phyloP scores from a whole-genome alignment of 1,140 invertebrate species.

The Luehdorfia chinensis region DNA sequence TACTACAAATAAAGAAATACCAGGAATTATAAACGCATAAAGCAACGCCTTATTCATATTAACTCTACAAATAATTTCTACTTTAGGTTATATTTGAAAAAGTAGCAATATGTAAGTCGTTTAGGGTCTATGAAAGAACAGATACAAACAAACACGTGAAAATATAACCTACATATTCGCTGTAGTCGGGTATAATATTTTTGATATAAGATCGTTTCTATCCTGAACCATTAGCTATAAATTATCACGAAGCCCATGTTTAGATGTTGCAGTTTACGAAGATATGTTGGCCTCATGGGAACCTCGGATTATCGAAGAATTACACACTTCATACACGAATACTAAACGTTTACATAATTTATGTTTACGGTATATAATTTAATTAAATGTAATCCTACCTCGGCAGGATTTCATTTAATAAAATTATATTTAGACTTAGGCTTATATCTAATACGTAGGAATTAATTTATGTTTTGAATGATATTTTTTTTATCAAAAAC shows the following conservation, averaged over 20 bases:
- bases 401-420: constrained; percentile 4
- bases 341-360: constrained; percentile 14
- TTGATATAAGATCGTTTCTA: constrained; percentile 9
- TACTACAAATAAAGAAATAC: too few species aligned
- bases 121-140: too few species aligned
- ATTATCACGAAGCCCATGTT: constrained; percentile 70
- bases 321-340: constrained; percentile 16
- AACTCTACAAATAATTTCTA: too few species aligned
- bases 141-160: too few species aligned
- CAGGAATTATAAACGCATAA: too few species aligned
- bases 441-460: too few species aligned
- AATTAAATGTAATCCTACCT: constrained; percentile 7
- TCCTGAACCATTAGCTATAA: constrained; percentile 38
- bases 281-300: constrained; percentile 44
- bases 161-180: too few species aligned
- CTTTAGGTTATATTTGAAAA: too few species aligned
- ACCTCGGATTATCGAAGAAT: constrained; percentile 23
- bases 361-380: constrained; percentile 17
- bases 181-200: not conserved
- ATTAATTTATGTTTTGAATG: constrained; percentile 5
- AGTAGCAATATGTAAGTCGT: too few species aligned
- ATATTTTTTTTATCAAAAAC: not conserved
- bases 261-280: constrained; percentile 39
- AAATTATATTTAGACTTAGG: too few species aligned
- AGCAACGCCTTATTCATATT: too few species aligned